Evolutionary conservation across 2,888 invertebrate species (phyloP).

Genomic region (Pantelozetes paolii): DNA sequence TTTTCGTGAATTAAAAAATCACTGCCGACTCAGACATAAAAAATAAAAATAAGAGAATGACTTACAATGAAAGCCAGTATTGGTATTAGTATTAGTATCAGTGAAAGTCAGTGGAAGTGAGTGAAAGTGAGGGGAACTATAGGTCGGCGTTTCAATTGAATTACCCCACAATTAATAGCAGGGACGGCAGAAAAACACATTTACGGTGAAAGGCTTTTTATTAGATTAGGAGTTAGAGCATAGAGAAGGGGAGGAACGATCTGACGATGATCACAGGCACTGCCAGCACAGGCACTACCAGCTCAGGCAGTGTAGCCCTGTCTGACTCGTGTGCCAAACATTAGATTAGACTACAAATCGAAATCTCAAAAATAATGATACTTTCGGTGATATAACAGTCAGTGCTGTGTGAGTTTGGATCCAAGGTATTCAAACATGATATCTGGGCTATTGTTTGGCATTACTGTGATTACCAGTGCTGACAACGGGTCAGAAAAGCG

Average conservation of each 20-base stretch:
- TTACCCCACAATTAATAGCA: conserved; percentile 47
- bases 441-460: background rate
- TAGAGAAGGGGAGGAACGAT: conserved; percentile 29
- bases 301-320: background rate
- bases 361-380: conserved; percentile 19
- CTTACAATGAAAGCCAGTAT: conserved; percentile 13
- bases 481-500: background rate
- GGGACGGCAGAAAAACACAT: conserved; percentile 45
- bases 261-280: background rate
- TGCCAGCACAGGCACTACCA: background rate
- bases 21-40: background rate
- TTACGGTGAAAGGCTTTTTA: conserved; percentile 48
- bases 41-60: conserved; percentile 3
- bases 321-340: conserved; percentile 22
- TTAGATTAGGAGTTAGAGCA: conserved; percentile 45
- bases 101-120: too few relatives aligned
- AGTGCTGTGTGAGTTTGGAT: background rate
- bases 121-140: conserved; percentile 34
- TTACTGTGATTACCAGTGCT: background rate
- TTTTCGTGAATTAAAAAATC: conserved; percentile 20
- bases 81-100: conserved; percentile 15
- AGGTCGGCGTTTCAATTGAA: conserved; percentile 44
- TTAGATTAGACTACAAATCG: background rate
- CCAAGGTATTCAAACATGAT: conserved; percentile 10
- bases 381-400: background rate